Evolutionary conservation across 2,888 invertebrate genomes (phyloP).

Genomic region (Priocnemis perturbator): DNA sequence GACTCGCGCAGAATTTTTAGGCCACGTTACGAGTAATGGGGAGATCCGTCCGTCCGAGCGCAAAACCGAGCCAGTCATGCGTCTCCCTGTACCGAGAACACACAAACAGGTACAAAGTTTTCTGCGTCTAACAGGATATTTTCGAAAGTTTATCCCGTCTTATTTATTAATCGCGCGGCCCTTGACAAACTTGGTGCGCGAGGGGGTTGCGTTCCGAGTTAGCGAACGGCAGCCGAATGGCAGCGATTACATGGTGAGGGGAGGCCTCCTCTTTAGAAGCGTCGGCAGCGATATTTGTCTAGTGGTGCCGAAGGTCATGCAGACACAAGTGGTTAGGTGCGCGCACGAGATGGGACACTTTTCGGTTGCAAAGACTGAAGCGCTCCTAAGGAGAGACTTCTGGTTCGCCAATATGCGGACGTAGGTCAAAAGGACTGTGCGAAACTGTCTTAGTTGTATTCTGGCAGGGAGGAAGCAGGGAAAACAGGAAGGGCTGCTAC

Average conservation of each 20-base stretch:
- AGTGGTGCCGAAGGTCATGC: constrained; percentile 17
- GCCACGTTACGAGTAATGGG: constrained; percentile 22
- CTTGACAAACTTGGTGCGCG: neutral
- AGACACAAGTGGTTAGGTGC: constrained; percentile 4
- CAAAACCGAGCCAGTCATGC: constrained; percentile 34
- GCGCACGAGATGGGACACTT: constrained; percentile 20
- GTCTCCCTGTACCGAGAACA: constrained; percentile 27
- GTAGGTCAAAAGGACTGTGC: neutral
- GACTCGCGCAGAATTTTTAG: constrained; percentile 28
- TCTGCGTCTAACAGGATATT: constrained; percentile 27
- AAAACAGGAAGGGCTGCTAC: too few relatives aligned
- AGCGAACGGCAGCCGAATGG: neutral
- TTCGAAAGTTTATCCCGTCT: constrained; percentile 23
- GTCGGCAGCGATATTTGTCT: neutral
- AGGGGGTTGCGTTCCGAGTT: constrained; percentile 41
- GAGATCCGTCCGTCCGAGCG: neutral
- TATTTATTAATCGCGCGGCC: constrained; percentile 25
- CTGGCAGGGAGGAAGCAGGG: neutral
- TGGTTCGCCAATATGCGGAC: too few relatives aligned
- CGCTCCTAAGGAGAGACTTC: too few relatives aligned
- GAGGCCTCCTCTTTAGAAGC: constrained; percentile 10
- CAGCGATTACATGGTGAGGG: constrained; percentile 4
- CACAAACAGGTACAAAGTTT: constrained; percentile 20
- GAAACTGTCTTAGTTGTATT: too few relatives aligned
- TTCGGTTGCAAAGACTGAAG: too few relatives aligned